Conservation (phyloP, 2,888 invertebrate genomes). For the Diadegma fenestrale region DNA sequence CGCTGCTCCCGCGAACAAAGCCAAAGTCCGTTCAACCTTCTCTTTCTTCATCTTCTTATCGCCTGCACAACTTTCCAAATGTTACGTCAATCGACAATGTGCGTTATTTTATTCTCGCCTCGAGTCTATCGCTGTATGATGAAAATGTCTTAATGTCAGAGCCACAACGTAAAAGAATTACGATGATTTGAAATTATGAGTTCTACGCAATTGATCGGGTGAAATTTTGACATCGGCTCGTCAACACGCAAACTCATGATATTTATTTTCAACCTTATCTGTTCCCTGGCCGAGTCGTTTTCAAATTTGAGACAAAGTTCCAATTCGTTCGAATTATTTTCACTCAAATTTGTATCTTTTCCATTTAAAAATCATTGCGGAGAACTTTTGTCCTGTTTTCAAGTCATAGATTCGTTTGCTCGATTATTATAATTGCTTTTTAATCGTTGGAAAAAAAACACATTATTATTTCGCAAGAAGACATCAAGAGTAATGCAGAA, state of each 20-base stretch:
- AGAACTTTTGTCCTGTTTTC: neutral
- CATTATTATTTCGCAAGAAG: too few relatives aligned
- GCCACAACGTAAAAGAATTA: neutral
- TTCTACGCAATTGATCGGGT: neutral
- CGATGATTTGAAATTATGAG: neutral
- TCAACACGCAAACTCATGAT: neutral
- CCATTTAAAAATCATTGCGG: neutral
- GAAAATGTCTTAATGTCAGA: conserved; percentile 18
- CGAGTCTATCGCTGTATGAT: conserved; percentile 5
- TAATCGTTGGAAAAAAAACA: too few relatives aligned
- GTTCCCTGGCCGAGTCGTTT: neutral
- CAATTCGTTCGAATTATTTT: neutral
- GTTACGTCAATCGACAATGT: conserved; percentile 9
- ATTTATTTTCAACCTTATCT: neutral
- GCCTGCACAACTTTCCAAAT: neutral
- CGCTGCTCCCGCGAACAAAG: conserved; percentile 3
- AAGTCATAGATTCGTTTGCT: neutral
- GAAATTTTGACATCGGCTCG: neutral
- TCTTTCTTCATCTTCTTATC: conserved; percentile 18
- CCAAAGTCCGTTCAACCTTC: conserved; percentile 39
- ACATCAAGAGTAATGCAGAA: too few relatives aligned
- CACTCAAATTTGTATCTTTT: neutral
- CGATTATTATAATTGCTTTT: neutral
- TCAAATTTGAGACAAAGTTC: neutral
- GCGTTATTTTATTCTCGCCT: conserved; percentile 10